Evolutionary conservation across 2,888 invertebrate species (phyloP).

Genomic region (Ectemnius continuus): DNA sequence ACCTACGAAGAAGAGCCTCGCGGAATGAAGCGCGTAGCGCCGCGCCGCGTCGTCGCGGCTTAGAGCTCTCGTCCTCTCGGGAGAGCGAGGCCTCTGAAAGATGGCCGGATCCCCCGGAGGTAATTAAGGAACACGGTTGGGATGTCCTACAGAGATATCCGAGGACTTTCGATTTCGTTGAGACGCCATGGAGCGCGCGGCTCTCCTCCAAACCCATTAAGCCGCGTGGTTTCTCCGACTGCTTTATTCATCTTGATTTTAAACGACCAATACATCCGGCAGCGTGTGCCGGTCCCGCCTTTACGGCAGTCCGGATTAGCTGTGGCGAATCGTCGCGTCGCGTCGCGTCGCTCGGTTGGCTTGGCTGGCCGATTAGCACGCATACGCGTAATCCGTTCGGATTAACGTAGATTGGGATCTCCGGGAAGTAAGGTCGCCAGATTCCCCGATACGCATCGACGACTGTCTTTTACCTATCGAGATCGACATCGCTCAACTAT

Average conservation of each 20-base stretch:
- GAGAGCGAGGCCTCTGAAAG: neutral
- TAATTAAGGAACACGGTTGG: neutral
- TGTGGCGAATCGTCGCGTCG: neutral
- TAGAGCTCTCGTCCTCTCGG: neutral
- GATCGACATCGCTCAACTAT: neutral
- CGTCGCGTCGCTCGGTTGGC: neutral
- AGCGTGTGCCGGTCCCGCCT: neutral
- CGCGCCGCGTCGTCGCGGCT: slow-evolving; percentile 25
- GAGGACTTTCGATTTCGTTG: slow-evolving; percentile 5
- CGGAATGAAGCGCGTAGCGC: slow-evolving; percentile 26
- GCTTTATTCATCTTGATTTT: too few species aligned
- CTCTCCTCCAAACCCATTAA: too few species aligned
- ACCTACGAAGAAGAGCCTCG: slow-evolving; percentile 46
- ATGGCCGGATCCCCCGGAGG: neutral
- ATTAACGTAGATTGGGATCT: slow-evolving; percentile 9
- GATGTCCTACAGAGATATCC: neutral
- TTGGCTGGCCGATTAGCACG: neutral
- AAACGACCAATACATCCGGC: too few species aligned
- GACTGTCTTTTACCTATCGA: neutral
- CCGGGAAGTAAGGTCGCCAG: neutral
- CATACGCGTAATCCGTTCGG: neutral
- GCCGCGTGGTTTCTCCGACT: too few species aligned
- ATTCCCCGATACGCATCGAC: neutral
- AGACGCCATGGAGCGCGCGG: neutral
- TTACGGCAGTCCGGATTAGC: neutral